A percentile compares a stretch with the other conserved stretches of the same genome.
phyloP scores from a whole-genome alignment of 2,113 vertebrate species.

The Chauna torquata region DNA sequence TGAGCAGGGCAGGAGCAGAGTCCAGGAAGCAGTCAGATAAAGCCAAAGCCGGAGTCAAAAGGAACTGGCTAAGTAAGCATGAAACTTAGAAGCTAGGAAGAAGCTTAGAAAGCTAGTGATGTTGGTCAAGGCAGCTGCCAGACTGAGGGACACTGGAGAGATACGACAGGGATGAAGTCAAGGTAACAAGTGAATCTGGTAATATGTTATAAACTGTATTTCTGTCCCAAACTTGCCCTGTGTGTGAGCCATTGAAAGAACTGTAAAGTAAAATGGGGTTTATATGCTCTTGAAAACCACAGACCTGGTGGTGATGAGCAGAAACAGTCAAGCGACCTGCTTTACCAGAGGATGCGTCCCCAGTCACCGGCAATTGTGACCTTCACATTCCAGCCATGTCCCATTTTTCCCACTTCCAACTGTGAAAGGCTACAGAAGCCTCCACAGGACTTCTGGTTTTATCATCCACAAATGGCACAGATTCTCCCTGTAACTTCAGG shows the following conservation, averaged over 20 bases:
- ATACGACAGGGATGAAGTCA: neutral
- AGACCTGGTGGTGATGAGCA: neutral
- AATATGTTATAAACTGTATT: neutral
- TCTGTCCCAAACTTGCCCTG: neutral
- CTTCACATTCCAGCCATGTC: neutral
- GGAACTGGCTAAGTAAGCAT: neutral
- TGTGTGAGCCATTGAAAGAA: neutral
- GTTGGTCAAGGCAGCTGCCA: neutral
- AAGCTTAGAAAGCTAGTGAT: too few species aligned
- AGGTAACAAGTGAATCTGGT: neutral
- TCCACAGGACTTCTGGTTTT: neutral
- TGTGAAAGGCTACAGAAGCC: neutral
- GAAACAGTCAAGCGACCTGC: neutral
- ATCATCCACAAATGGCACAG: neutral
- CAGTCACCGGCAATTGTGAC: neutral
- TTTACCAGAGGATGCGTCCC: neutral
- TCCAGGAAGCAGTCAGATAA: neutral
- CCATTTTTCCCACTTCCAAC: neutral
- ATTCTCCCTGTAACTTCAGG: neutral
- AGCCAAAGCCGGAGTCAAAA: neutral
- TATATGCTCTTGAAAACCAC: neutral
- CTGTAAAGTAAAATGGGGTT: neutral
- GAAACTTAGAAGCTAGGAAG: neutral
- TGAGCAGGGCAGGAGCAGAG: neutral
- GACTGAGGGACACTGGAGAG: neutral